phyloP scores from a whole-genome alignment of 2,888 invertebrate genomes.

The Drosophila parthenogenetica region DNA sequence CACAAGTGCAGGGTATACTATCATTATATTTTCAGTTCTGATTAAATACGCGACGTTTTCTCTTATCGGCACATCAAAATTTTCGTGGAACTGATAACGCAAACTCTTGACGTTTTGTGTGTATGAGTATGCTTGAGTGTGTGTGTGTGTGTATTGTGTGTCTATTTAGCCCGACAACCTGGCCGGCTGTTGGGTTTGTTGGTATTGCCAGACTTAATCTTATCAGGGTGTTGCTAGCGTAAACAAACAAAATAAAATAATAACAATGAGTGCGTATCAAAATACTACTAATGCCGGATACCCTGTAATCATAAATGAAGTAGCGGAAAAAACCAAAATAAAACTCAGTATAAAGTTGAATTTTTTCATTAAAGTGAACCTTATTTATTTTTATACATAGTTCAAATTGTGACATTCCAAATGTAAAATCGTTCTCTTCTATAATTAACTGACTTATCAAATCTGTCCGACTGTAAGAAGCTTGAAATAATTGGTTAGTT shows the following conservation, averaged over 20 bases:
- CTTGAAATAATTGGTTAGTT: too few species aligned
- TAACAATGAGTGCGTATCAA: slow-evolving; percentile 8
- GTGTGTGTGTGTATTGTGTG: slow-evolving; percentile 12
- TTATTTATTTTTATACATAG: neutral
- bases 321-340: neutral
- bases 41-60: slow-evolving; percentile 45
- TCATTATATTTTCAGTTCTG: slow-evolving; percentile 42
- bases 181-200: slow-evolving; percentile 25
- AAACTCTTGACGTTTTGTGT: slow-evolving; percentile 26
- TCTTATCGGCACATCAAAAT: slow-evolving; percentile 32
- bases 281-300: slow-evolving; percentile 1
- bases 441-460: too few species aligned
- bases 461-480: too few species aligned
- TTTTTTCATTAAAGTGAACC: neutral
- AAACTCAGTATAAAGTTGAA: neutral
- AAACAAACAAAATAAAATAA: slow-evolving; percentile 65
- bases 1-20: slow-evolving; percentile 26
- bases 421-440: too few species aligned
- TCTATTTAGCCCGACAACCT: slow-evolving; percentile 33
- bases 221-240: slow-evolving; percentile 51
- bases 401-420: too few species aligned
- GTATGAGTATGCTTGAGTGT: neutral
- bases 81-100: slow-evolving; percentile 47
- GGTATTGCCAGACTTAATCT: slow-evolving; percentile 39
- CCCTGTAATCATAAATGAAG: neutral